Evolutionary conservation across 2,888 invertebrate genomes (phyloP).

Genomic region (Desoria tigrina): DNA sequence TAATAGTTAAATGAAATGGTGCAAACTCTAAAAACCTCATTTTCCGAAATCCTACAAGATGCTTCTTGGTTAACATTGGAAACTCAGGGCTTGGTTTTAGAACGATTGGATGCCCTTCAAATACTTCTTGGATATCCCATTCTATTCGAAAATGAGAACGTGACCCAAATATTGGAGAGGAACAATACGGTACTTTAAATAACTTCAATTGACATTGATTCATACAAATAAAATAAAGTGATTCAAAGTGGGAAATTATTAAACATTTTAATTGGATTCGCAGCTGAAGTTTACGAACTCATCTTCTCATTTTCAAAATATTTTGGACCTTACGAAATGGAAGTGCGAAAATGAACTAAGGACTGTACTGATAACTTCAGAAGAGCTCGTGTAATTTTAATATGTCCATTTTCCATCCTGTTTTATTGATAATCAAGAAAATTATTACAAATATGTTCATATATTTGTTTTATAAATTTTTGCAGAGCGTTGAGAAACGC

Average conservation of each 20-base stretch:
- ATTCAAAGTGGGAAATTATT: too few species aligned
- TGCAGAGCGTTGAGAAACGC: slow-evolving; percentile 15
- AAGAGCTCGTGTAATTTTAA: not conserved
- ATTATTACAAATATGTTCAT: too few species aligned
- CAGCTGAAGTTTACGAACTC: slow-evolving; percentile 34
- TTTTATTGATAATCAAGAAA: too few species aligned
- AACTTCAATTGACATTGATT: not conserved
- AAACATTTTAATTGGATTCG: too few species aligned
- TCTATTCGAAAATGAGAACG: not conserved
- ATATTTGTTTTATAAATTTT: too few species aligned
- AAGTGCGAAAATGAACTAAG: slow-evolving; percentile 1
- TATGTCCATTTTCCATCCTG: too few species aligned
- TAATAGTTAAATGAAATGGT: slow-evolving; percentile 25
- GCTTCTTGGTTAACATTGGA: slow-evolving; percentile 37
- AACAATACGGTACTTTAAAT: not conserved
- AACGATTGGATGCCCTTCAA: slow-evolving; percentile 31
- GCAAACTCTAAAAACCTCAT: slow-evolving; percentile 25
- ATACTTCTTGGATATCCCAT: slow-evolving; percentile 36
- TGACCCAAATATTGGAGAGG: not conserved
- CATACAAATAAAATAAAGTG: too few species aligned
- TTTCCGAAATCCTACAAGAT: slow-evolving; percentile 23
- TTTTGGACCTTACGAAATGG: slow-evolving; percentile 38
- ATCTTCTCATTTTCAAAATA: slow-evolving; percentile 42
- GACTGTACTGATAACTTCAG: not conserved
- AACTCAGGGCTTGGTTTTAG: slow-evolving; percentile 22